Conservation (phyloP, 2,888 invertebrate genomes). For the Agriopis leucophaearia region DNA sequence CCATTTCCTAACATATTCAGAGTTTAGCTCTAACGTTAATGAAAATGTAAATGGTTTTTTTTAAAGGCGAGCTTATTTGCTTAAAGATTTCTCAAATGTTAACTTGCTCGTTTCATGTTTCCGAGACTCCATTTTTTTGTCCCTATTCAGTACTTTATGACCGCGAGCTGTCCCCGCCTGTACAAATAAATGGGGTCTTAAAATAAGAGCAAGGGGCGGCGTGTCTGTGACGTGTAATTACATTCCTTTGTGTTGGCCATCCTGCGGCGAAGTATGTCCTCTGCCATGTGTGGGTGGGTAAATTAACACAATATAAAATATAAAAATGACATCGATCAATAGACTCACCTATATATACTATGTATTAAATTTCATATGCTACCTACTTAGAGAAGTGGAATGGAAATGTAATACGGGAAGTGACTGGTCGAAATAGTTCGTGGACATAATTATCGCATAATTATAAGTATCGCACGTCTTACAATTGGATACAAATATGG, state of each 20-base stretch:
- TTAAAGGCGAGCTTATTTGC: background rate
- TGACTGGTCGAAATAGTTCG: too few species aligned
- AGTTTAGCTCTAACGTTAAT: conserved; percentile 7
- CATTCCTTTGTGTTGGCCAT: conserved; percentile 72
- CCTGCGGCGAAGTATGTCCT: conserved; percentile 27
- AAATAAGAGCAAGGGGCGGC: conserved; percentile 62
- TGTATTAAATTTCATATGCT: too few species aligned
- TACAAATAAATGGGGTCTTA: conserved; percentile 38
- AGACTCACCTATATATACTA: background rate
- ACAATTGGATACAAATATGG: too few species aligned
- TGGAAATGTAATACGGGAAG: too few species aligned
- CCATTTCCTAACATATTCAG: conserved; percentile 28
- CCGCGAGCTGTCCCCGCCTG: conserved; percentile 17
- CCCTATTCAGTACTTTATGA: background rate
- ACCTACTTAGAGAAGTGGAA: too few species aligned
- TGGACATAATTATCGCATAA: too few species aligned
- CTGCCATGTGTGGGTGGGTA: conserved; percentile 5
- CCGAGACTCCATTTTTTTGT: background rate
- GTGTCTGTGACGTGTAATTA: conserved; percentile 77
- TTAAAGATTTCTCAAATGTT: background rate
- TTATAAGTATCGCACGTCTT: too few species aligned
- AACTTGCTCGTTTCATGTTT: background rate
- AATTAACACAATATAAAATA: background rate
- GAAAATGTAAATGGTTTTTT: conserved; percentile 8
- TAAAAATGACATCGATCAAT: background rate